phyloP scores from a whole-genome alignment of 1,140 invertebrate genomes.

The Choristoneura fumiferana region DNA sequence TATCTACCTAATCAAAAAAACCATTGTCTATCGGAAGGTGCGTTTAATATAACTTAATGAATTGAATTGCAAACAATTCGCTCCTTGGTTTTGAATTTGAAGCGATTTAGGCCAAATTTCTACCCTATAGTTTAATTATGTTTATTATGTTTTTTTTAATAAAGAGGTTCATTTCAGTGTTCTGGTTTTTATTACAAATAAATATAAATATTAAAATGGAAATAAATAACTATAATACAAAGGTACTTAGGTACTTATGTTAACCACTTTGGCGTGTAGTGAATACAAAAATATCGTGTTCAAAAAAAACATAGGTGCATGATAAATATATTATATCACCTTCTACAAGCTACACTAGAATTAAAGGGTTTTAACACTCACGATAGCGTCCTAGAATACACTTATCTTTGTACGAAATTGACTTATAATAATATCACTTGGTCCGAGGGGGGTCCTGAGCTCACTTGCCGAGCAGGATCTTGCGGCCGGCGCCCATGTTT shows the following conservation, averaged over 20 bases:
- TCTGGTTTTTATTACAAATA: conserved; percentile 61
- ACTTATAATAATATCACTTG: conserved; percentile 75
- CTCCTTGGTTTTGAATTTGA: too few species aligned
- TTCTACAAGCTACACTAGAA: conserved; percentile 51
- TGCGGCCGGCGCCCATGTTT: conserved; percentile 94
- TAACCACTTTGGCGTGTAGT: conserved; percentile 48
- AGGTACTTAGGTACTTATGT: conserved; percentile 47
- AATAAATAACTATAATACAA: conserved; percentile 58
- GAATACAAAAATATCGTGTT: conserved; percentile 10
- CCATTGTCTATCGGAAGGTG: too few species aligned
- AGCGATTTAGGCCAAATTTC: too few species aligned
- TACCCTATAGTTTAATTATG: too few species aligned
- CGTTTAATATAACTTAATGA: too few species aligned
- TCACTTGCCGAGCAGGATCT: conserved; percentile 93
- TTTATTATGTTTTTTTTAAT: too few species aligned
- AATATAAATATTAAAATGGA: conserved; percentile 64
- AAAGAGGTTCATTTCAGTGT: too few species aligned
- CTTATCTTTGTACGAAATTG: conserved; percentile 60
- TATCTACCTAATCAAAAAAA: too few species aligned
- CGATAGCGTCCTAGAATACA: conserved; percentile 53
- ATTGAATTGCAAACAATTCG: too few species aligned
- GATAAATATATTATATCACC: conserved; percentile 38
- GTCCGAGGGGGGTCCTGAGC: conserved; percentile 31
- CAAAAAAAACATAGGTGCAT: conserved; percentile 39
- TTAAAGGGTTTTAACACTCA: conserved; percentile 49